A percentile compares a stretch with the other conserved stretches of the same genome.
phyloP scores from a whole-genome alignment of 1,140 invertebrate genomes.

The Notospermus geniculatus region DNA sequence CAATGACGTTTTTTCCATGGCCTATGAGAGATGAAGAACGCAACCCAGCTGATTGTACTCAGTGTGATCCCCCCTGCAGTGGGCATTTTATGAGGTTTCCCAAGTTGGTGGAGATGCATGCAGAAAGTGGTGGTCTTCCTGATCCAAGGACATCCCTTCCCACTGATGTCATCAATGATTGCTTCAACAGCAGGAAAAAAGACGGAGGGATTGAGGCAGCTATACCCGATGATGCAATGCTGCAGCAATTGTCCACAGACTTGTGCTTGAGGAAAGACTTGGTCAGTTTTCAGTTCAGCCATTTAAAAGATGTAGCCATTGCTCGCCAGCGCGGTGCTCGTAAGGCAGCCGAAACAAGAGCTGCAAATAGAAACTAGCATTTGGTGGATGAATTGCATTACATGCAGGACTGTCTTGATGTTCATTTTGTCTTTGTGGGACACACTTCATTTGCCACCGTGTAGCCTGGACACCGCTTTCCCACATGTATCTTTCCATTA shows the following conservation, averaged over 20 bases:
- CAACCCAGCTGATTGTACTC: neutral
- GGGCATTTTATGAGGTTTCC: neutral
- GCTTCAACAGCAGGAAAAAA: neutral
- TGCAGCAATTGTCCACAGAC: neutral
- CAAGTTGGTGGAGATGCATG: neutral
- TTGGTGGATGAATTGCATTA: too few species aligned
- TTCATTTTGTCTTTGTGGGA: too few species aligned
- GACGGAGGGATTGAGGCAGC: neutral
- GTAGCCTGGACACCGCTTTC: too few species aligned
- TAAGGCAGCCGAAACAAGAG: neutral
- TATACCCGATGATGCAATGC: neutral
- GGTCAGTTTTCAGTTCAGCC: constrained; percentile 3
- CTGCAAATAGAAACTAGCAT: too few species aligned
- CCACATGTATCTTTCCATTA: too few species aligned
- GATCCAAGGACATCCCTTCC: neutral
- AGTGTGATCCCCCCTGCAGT: neutral
- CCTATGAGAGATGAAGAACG: neutral
- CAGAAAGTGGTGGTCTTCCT: constrained; percentile 3
- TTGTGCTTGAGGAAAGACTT: neutral
- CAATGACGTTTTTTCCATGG: neutral
- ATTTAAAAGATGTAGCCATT: neutral
- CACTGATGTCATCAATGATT: neutral
- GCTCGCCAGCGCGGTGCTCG: neutral
- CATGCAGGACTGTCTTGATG: too few species aligned
- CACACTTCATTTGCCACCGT: too few species aligned